These are phyloP conservation scores for Cepphus grylle DNA, from an alignment of 2,113 vertebrate species.

Conservation along the genomic window DNA sequence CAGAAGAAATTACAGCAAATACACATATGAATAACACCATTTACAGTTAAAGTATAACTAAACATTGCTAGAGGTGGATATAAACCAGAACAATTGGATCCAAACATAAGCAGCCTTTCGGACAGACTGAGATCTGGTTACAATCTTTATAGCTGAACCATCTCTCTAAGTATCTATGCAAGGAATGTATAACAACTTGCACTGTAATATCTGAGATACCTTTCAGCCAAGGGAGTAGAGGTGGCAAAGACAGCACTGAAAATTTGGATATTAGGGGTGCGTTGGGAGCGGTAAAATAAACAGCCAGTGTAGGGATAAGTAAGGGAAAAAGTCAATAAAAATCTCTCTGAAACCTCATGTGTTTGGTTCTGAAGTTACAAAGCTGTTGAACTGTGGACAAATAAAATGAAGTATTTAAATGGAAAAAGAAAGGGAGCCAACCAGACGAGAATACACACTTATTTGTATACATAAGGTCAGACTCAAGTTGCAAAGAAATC, in stretches of 20 bases:
- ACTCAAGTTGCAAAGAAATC: background rate
- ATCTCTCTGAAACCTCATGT: background rate
- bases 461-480: background rate
- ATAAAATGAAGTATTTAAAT: background rate
- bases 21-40: background rate
- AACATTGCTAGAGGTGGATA: background rate
- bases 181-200: background rate
- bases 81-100: constrained; percentile 23
- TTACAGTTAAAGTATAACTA: background rate
- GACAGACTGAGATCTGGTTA: constrained; percentile 12
- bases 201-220: constrained; percentile 5
- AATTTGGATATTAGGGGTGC: background rate
- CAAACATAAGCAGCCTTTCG: background rate
- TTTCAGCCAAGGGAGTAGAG: background rate
- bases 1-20: background rate
- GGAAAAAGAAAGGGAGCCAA: background rate
- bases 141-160: background rate
- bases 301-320: background rate
- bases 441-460: background rate
- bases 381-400: background rate
- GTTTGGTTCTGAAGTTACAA: background rate
- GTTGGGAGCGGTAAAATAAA: background rate
- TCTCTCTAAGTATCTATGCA: background rate
- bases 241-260: background rate
- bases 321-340: background rate